phyloP scores from a whole-genome alignment of 2,113 vertebrate genomes.

The Rostratula benghalensis region DNA sequence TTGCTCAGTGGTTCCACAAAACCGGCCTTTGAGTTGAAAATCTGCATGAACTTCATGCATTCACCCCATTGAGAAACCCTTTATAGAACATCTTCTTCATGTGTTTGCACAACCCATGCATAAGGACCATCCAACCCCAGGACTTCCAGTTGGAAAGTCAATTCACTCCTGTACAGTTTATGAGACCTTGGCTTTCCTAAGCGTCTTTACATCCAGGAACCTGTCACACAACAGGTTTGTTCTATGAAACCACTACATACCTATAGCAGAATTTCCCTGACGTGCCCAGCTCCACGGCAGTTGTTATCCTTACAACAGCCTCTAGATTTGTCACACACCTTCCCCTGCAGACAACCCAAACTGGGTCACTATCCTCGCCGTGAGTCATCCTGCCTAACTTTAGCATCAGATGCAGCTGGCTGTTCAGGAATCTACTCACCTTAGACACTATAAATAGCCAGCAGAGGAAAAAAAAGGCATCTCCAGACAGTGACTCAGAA shows the following conservation, averaged over 20 bases:
- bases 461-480: background rate
- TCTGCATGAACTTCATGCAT: background rate
- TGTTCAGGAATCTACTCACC: slow-evolving; percentile 45
- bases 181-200: background rate
- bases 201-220: background rate
- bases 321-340: background rate
- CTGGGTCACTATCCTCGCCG: background rate
- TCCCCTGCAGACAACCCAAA: background rate
- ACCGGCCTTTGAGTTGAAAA: background rate
- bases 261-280: background rate
- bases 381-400: slow-evolving; percentile 2
- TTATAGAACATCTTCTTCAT: background rate
- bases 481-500: background rate
- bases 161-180: background rate
- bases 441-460: slow-evolving; percentile 6
- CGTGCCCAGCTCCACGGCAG: background rate
- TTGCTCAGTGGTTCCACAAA: background rate
- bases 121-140: background rate
- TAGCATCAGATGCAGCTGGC: background rate
- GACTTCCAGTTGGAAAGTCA: background rate
- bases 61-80: background rate
- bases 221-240: background rate
- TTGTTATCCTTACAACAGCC: background rate
- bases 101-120: background rate
- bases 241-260: background rate